Evolutionary conservation across 2,797 vertebrate species (phyloP).

Genomic region (Furcifer pardalis): DNA sequence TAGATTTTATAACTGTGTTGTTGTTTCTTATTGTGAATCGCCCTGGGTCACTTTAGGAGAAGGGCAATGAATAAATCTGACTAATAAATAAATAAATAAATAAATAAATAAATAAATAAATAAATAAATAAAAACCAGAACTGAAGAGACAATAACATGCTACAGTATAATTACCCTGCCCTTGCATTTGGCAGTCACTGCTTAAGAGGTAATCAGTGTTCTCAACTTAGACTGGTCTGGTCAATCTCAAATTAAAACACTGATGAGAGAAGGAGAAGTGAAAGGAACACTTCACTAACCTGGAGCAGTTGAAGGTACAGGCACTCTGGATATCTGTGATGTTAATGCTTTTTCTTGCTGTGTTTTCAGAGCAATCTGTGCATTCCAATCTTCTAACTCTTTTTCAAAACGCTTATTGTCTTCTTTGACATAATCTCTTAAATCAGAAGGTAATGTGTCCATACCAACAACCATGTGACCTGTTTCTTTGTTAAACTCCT

Average conservation of each 20-base stretch:
- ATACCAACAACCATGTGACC: conserved; percentile 91
- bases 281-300: conserved; percentile 66
- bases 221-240: neutral
- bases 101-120: too few species aligned
- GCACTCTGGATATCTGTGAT: conserved; percentile 74
- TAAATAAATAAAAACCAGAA: too few species aligned
- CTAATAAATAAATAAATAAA: too few species aligned
- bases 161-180: neutral
- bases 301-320: conserved; percentile 78
- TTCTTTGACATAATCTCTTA: conserved; percentile 92
- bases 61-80: too few species aligned
- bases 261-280: neutral
- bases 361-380: conserved; percentile 86
- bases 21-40: too few species aligned
- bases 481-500: conserved; percentile 95
- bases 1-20: too few species aligned
- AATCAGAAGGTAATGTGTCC: conserved; percentile 93
- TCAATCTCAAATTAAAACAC: neutral
- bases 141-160: too few species aligned
- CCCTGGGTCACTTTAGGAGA: too few species aligned
- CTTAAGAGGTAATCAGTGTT: neutral
- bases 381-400: conserved; percentile 93
- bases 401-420: conserved; percentile 94
- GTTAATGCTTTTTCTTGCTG: conserved; percentile 88
- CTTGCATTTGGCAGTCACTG: neutral